These are phyloP conservation scores for Iselma pallidipennis DNA, from an alignment of 2,888 invertebrate genomes.

Conservation along the genomic window DNA sequence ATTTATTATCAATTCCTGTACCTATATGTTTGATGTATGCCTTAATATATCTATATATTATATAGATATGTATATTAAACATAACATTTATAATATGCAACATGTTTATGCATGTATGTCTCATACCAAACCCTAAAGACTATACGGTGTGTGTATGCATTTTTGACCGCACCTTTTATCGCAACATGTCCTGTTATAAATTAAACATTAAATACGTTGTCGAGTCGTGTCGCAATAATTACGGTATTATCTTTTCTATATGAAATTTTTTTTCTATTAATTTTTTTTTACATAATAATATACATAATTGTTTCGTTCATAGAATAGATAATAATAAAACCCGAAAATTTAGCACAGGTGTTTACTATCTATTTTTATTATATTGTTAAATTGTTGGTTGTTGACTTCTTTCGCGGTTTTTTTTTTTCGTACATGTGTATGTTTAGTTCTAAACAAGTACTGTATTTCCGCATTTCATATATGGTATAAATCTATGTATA, in stretches of 20 bases:
- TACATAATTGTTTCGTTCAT: not conserved
- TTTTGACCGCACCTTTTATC: conserved; percentile 35
- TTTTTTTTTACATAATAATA: not conserved
- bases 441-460: not conserved
- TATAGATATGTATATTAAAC: not conserved
- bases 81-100: not conserved
- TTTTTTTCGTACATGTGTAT: not conserved
- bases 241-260: not conserved
- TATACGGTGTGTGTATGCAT: conserved; percentile 24
- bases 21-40: too few relatives aligned
- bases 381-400: not conserved
- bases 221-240: conserved; percentile 31
- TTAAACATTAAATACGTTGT: conserved; percentile 36
- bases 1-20: too few relatives aligned
- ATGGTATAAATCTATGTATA: not conserved
- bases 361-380: not conserved
- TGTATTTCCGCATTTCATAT: not conserved
- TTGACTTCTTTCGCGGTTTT: not conserved
- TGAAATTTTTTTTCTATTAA: not conserved
- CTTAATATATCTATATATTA: too few relatives aligned
- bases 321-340: not conserved
- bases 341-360: not conserved
- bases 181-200: conserved; percentile 35
- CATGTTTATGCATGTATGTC: not conserved
- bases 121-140: not conserved